A percentile compares a stretch with the other conserved stretches of the same genome.
Conservation (phyloP, 2,113 vertebrate genomes). For the Carassius carassius region DNA sequence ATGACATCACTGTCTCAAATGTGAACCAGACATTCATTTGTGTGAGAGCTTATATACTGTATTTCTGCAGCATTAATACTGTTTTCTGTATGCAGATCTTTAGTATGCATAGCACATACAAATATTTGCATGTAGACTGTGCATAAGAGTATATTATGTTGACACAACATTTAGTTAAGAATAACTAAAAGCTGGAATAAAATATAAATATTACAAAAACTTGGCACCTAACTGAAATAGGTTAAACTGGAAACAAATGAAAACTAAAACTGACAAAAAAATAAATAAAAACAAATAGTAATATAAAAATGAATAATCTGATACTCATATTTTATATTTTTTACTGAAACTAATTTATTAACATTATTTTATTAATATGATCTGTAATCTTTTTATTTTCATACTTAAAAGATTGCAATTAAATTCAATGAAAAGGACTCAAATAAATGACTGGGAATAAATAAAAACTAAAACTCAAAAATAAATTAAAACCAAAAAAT, state of each 20-base stretch:
- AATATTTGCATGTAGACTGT: neutral
- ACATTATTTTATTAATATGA: neutral
- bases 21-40: conserved; percentile 43
- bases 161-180: too few relatives aligned
- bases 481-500: neutral
- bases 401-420: neutral
- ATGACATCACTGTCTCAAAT: conserved; percentile 58
- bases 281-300: too few relatives aligned
- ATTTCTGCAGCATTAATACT: neutral
- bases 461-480: neutral
- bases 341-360: neutral
- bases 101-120: neutral
- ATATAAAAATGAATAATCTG: too few relatives aligned
- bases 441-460: neutral
- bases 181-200: too few relatives aligned
- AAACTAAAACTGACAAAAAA: too few relatives aligned
- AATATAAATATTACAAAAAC: too few relatives aligned
- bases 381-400: neutral
- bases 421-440: neutral
- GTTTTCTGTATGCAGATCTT: neutral
- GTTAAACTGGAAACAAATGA: too few relatives aligned
- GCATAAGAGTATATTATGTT: neutral
- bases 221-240: too few relatives aligned
- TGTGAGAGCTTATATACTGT: neutral
- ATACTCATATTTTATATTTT: too few relatives aligned